Base-by-base conservation (phyloP, 2,113 vertebrate genomes). In the Todiramphus saurophagus region DNA sequence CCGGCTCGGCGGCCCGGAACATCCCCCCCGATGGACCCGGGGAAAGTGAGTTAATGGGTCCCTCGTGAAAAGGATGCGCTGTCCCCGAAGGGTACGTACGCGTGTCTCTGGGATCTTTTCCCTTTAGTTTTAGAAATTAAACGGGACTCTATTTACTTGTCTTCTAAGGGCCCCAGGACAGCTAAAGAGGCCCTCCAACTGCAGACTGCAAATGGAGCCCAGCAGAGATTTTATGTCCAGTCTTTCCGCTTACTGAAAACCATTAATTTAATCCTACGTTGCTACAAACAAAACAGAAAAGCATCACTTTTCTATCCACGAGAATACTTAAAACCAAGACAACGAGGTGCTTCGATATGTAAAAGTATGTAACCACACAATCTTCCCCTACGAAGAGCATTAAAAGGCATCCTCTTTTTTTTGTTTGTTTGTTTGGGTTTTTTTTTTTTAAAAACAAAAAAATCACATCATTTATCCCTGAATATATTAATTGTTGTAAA, bases 401-500 rank as follows among this genome's bases (percentile, higher is more conserved):
- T 68, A 81, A 85, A 87, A 89, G 33, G n/a, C 48, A 64, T 35
- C 43, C 17, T 21, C 63, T 16, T 35, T 21, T 37, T 18, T 23
- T 2, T 51, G 7, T 9, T 44, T 46, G 55, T 27, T 33, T 2
- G 41, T 11, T 11, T 5, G 4, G 4, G 7, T 17, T 7, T 10
- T 48, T 46, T 53, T 58, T 59, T 41, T 41, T 41, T 41, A 41
- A 41, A 39, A 41, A 13, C 55, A 4, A 7, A 91, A 92, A 89
- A 84, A 31, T 43, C 44, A 72, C 50, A 18, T 43, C 44, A 66
- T 72, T 60, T 72, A 72, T 64, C 41, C 59, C 59, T 21, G 46
- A 59, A 55, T 59, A 58, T 44, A 83, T 56, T 59, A 33, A 67
- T 9, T 59, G 21, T 27, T 95, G 73, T 27, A 83, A 92, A 83